A percentile compares a stretch with the other conserved stretches of the same genome.
Conservation (phyloP, 1,140 invertebrate species). For the Drosophila bocqueti region DNA sequence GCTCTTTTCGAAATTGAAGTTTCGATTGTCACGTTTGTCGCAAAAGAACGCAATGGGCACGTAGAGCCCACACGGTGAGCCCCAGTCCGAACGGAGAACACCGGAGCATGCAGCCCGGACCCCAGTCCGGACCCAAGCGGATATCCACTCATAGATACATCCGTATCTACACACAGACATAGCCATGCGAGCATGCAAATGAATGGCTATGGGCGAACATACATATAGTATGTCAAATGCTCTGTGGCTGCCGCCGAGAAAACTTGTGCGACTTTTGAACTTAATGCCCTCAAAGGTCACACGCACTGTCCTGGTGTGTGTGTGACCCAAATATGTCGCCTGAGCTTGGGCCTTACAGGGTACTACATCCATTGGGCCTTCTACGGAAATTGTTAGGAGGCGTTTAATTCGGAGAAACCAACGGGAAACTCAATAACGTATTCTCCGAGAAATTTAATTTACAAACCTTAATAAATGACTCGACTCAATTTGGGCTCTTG, state of each 20-base stretch:
- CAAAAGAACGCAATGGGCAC: conserved; percentile 61
- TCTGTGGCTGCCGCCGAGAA: conserved; percentile 47
- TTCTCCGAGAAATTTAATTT: background rate
- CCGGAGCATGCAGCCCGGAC: conserved; percentile 4
- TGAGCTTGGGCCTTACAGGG: background rate
- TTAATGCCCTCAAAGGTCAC: conserved; percentile 72
- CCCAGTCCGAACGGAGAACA: background rate
- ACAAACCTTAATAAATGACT: background rate
- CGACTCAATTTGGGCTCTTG: background rate
- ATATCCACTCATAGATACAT: conserved; percentile 36
- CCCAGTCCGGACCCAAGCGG: conserved; percentile 3
- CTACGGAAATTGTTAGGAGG: background rate
- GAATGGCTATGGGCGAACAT: conserved; percentile 35
- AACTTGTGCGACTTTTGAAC: conserved; percentile 77
- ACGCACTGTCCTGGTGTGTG: conserved; percentile 29
- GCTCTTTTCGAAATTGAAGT: conserved; percentile 55
- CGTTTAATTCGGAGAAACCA: conserved; percentile 3
- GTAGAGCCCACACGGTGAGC: conserved; percentile 58
- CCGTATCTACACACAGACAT: conserved; percentile 4
- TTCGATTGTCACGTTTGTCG: conserved; percentile 65
- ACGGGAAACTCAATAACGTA: conserved; percentile 4
- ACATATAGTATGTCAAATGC: conserved; percentile 58
- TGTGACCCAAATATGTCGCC: conserved; percentile 40
- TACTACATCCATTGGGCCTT: background rate
- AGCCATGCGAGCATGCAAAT: conserved; percentile 58